Percentiles rank a stretch among this genome's conserved stretches.
phyloP scores from a whole-genome alignment of 2,113 vertebrate species.

The Pelecanus crispus region DNA sequence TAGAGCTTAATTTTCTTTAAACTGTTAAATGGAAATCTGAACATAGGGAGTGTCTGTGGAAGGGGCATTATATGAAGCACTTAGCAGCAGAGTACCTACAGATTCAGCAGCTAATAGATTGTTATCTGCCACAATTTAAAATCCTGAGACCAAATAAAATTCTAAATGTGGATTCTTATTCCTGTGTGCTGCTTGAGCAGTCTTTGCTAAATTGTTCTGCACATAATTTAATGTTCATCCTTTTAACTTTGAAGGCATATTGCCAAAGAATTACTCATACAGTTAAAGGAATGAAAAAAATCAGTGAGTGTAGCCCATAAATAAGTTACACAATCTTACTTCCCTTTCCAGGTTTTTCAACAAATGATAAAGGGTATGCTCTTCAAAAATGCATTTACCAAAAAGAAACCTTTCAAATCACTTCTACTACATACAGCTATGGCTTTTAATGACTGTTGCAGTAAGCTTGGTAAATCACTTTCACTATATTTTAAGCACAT shows the following conservation, averaged over 20 bases:
- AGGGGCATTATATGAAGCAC: background rate
- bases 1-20: slow-evolving; percentile 26
- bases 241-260: slow-evolving; percentile 29
- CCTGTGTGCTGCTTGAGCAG: slow-evolving; percentile 6
- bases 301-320: background rate
- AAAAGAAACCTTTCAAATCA: background rate
- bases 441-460: background rate
- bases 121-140: slow-evolving; percentile 22
- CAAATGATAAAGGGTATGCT: background rate
- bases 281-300: slow-evolving; percentile 2
- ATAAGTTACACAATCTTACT: background rate
- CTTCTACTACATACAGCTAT: background rate
- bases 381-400: slow-evolving; percentile 14
- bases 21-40: slow-evolving; percentile 11
- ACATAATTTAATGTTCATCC: slow-evolving; percentile 34
- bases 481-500: background rate
- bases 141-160: slow-evolving; percentile 30
- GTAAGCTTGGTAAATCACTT: background rate
- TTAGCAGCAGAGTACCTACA: slow-evolving; percentile 13
- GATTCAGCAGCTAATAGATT: slow-evolving; percentile 29
- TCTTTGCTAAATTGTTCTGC: background rate
- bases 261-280: slow-evolving; percentile 37
- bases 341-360: background rate
- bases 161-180: background rate
- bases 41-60: background rate